Evolutionary conservation across 2,113 vertebrate genomes (phyloP).

Genomic region (Ellobius talpinus): DNA sequence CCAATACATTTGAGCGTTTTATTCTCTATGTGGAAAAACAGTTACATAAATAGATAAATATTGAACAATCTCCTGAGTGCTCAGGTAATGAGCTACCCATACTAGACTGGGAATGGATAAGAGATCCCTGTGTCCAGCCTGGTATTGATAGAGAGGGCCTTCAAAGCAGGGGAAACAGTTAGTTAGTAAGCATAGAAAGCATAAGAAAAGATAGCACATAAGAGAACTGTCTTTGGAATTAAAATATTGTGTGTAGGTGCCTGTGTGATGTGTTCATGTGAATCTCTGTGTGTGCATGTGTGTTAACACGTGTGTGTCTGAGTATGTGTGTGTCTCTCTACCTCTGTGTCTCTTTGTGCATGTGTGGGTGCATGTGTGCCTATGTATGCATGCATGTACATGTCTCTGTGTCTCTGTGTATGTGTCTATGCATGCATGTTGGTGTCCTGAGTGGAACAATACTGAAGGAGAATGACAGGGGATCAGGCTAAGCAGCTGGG

Average conservation of each 20-base stretch:
- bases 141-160: neutral
- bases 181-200: neutral
- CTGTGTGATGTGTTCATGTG: neutral
- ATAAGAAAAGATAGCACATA: neutral
- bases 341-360: neutral
- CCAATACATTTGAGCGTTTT: neutral
- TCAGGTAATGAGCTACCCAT: neutral
- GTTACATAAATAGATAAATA: neutral
- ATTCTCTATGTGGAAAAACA: neutral
- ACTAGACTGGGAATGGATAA: too few species aligned
- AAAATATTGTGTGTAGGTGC: neutral
- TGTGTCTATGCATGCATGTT: neutral
- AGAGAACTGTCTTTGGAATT: neutral
- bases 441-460: accelerated
- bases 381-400: neutral
- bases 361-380: neutral
- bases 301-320: neutral
- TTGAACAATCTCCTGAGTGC: neutral
- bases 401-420: neutral
- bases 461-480: neutral
- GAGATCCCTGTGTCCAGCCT: neutral
- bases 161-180: neutral
- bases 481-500: neutral
- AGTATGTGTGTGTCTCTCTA: neutral
- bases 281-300: neutral